These are phyloP conservation scores for Ciconia boyciana DNA, from an alignment of 2,113 vertebrate genomes.

Conservation along the genomic window DNA sequence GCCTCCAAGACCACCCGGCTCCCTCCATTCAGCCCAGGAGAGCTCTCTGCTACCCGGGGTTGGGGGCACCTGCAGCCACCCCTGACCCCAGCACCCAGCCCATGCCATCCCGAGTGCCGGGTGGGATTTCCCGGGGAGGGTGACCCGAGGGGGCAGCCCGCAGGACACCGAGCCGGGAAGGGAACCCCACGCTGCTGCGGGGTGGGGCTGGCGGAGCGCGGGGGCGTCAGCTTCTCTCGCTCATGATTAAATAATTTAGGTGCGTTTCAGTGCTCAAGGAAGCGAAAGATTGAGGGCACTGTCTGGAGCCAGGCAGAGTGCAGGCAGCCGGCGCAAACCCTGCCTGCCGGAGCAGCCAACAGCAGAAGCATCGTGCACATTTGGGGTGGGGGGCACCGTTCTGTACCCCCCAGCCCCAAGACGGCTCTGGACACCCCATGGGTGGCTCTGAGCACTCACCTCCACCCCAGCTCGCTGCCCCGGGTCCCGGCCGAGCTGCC, in stretches of 20 bases:
- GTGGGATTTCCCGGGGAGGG: neutral
- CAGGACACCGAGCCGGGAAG: neutral
- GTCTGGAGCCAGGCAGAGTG: neutral
- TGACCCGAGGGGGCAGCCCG: neutral
- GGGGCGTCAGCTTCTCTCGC: neutral
- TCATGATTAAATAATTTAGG: slow-evolving; percentile 29
- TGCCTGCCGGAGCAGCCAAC: neutral
- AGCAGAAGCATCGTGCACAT: accelerated
- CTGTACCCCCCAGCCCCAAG: neutral
- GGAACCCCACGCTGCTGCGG: neutral
- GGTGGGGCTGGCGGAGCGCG: neutral
- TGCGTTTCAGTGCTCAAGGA: slow-evolving; percentile 21
- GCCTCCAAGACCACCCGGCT: neutral
- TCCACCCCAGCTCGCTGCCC: neutral
- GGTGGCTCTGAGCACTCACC: neutral
- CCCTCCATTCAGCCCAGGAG: accelerated
- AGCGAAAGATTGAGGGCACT: slow-evolving; percentile 44
- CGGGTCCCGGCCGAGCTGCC: neutral
- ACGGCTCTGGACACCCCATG: neutral
- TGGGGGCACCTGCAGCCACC: neutral
- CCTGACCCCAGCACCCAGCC: too few species aligned
- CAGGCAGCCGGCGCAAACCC: neutral
- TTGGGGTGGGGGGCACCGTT: neutral
- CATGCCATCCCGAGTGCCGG: accelerated
- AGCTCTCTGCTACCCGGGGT: accelerated